Percentiles rank a stretch among this genome's conserved stretches.
phyloP scores from a whole-genome alignment of 2,797 vertebrate species.

The Scarus forsteni region DNA sequence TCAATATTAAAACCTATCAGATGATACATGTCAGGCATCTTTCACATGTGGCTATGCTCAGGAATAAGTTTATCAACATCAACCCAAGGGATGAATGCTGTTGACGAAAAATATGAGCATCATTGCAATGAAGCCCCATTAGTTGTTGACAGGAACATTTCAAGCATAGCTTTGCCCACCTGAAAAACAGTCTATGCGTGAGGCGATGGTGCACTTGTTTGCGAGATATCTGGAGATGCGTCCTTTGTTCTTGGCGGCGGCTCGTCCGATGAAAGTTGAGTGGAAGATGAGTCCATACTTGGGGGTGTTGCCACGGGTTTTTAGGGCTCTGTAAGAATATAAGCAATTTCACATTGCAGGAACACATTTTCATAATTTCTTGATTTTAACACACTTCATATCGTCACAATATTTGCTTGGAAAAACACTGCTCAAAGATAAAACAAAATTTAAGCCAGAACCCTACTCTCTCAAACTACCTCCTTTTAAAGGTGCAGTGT shows the following conservation, averaged over 20 bases:
- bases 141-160: rapidly evolving
- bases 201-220: constrained; percentile 98
- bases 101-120: constrained; percentile 99
- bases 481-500: too few relatives aligned
- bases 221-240: constrained; percentile 97
- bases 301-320: constrained; percentile 95
- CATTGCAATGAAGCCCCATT: constrained; percentile 78
- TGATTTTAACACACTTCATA: too few relatives aligned
- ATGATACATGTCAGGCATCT: rapidly evolving
- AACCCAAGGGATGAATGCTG: constrained; percentile 89
- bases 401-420: too few relatives aligned
- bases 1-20: rapidly evolving
- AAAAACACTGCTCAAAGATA: too few relatives aligned
- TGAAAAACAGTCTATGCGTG: constrained; percentile 96
- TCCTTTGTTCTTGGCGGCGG: constrained; percentile 96
- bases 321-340: constrained; percentile 88
- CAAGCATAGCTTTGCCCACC: constrained; percentile 74
- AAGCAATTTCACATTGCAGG: constrained; percentile 25
- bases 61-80: constrained; percentile 82
- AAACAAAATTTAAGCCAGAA: too few relatives aligned
- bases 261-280: constrained; percentile 97
- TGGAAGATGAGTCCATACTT: constrained; percentile 98
- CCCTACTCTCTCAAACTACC: too few relatives aligned
- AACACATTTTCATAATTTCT: too few relatives aligned
- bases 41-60: constrained; percentile 85